phyloP scores from a whole-genome alignment of 2,797 vertebrate genomes.

The Aulostomus chinensis region DNA sequence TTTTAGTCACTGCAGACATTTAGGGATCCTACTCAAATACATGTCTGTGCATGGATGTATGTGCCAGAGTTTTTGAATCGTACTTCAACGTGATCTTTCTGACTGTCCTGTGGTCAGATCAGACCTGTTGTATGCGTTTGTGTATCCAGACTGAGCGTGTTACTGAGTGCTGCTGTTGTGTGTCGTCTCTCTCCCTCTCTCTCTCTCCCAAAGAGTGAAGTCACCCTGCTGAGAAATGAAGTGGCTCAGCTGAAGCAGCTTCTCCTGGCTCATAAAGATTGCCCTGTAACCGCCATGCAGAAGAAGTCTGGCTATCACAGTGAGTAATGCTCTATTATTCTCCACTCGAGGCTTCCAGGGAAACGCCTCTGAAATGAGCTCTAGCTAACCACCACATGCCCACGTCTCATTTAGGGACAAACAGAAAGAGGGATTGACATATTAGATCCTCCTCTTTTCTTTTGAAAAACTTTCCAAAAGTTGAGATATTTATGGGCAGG shows the following conservation, averaged over 20 bases:
- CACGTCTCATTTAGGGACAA: conserved; percentile 50
- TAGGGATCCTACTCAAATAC: too few species aligned
- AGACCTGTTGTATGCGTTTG: too few species aligned
- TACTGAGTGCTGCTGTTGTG: conserved; percentile 57
- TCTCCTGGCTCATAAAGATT: conserved; percentile 99
- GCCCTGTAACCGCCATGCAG: conserved; percentile 99
- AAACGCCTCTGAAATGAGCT: conserved; percentile 80
- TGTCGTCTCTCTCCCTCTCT: conserved; percentile 48
- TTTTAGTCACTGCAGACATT: too few species aligned
- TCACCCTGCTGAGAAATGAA: conserved; percentile 99
- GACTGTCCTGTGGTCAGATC: too few species aligned
- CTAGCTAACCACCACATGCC: conserved; percentile 51
- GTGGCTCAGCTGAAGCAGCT: conserved; percentile 99
- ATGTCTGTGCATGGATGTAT: too few species aligned
- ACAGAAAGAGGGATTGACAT: conserved; percentile 48
- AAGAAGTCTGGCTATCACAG: conserved; percentile 99
- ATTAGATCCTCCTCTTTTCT: conserved; percentile 10
- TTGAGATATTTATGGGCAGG: conserved; percentile 38
- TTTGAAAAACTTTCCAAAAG: conserved; percentile 41
- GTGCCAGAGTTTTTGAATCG: too few species aligned
- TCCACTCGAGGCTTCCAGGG: conserved; percentile 80
- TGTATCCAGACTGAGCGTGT: conserved; percentile 25
- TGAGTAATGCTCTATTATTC: conserved; percentile 97
- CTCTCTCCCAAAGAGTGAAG: conserved; percentile 89
- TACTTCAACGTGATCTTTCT: too few species aligned